These are phyloP conservation scores for Ooceraea biroi DNA, from an alignment of 1,140 invertebrate genomes.

Conservation along the genomic window DNA sequence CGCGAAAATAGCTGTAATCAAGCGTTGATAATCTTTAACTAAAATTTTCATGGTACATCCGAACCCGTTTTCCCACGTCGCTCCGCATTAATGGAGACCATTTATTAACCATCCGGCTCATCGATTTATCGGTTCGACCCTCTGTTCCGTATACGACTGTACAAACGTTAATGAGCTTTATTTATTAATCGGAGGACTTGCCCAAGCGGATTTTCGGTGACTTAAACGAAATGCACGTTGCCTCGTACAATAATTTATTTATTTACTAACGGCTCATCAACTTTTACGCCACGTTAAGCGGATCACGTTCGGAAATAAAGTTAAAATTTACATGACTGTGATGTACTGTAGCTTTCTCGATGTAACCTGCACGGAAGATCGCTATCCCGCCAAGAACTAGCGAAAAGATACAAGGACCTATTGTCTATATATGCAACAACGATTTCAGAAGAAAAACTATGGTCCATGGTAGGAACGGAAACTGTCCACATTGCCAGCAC, in stretches of 20 bases:
- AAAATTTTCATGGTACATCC: background rate
- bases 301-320: background rate
- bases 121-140: slow-evolving; percentile 25
- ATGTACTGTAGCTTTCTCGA: background rate
- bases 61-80: background rate
- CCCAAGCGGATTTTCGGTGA: slow-evolving; percentile 44
- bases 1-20: background rate
- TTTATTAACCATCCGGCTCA: background rate
- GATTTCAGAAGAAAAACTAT: background rate
- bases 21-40: background rate
- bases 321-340: background rate
- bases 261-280: slow-evolving; percentile 24
- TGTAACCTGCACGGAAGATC: background rate
- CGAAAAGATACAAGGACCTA: background rate
- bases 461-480: no score
- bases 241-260: slow-evolving; percentile 16
- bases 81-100: slow-evolving; percentile 5
- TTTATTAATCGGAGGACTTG: slow-evolving; percentile 47
- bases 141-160: slow-evolving; percentile 4
- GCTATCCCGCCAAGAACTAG: background rate
- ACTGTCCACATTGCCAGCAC: no score
- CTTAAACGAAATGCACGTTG: slow-evolving; percentile 33
- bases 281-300: background rate
- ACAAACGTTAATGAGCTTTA: slow-evolving; percentile 63
- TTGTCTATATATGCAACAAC: background rate